Percentiles rank a stretch among this genome's conserved stretches.
Conservation (phyloP, 2,888 invertebrate genomes). For the Epiblema foenella region DNA sequence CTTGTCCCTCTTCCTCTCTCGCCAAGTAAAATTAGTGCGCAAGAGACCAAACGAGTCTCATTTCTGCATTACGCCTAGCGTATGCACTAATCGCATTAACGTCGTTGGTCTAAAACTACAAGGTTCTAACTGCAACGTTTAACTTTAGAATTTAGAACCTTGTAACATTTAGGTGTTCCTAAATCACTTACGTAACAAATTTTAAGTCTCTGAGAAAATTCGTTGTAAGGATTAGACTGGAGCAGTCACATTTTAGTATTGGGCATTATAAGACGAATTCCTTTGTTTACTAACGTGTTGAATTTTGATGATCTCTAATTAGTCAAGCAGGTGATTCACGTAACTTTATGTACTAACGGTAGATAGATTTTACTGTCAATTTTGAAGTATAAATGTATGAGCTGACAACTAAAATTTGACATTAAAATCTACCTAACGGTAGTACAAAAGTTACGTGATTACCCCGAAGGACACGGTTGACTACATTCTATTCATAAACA, state of each 20-base stretch:
- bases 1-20: neutral
- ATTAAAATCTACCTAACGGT: too few species aligned
- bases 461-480: neutral
- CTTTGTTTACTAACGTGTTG: neutral
- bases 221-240: slow-evolving; percentile 15
- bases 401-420: too few species aligned
- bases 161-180: slow-evolving; percentile 3
- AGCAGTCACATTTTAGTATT: neutral
- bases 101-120: neutral
- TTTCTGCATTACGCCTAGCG: slow-evolving; percentile 7
- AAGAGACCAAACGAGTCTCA: neutral
- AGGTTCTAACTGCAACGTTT: slow-evolving; percentile 5
- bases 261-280: neutral
- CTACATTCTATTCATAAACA: neutral
- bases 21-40: neutral
- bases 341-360: too few species aligned
- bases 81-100: neutral
- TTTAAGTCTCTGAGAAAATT: slow-evolving; percentile 29
- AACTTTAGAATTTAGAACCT: neutral
- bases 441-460: too few species aligned
- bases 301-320: neutral
- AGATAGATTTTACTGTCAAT: too few species aligned
- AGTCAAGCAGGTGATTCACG: too few species aligned
- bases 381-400: too few species aligned
- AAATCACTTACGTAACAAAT: slow-evolving; percentile 32